These are phyloP conservation scores for Paracentrotus lividus DNA, from an alignment of 53 echinoderm and acorn worm genomes.

Conservation along the genomic window DNA sequence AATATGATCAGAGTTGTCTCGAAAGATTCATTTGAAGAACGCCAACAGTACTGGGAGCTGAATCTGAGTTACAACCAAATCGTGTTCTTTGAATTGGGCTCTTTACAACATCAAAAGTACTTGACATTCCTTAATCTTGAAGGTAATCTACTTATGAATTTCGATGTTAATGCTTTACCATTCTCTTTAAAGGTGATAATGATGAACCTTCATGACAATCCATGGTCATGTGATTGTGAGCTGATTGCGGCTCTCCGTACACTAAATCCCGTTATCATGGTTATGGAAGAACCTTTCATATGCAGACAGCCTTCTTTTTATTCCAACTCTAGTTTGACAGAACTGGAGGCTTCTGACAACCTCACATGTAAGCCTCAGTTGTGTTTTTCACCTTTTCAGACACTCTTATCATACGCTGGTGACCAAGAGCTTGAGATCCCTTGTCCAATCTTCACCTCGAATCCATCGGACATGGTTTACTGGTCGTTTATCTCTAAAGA, in stretches of 20 bases:
- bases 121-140: not conserved
- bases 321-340: not conserved
- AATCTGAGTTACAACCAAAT: not conserved
- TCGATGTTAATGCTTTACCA: not conserved
- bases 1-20: not conserved
- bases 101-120: not conserved
- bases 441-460: slow-evolving; percentile 1
- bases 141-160: not conserved
- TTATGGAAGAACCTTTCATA: not conserved
- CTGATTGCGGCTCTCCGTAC: not conserved
- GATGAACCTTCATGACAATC: not conserved
- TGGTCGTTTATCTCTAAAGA: not conserved
- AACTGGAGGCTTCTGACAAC: not conserved
- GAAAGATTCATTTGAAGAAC: not conserved
- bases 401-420: not conserved
- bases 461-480: not conserved
- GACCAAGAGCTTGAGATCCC: not conserved
- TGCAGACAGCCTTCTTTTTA: not conserved
- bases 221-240: not conserved
- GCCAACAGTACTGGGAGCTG: not conserved
- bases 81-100: not conserved
- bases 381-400: not conserved
- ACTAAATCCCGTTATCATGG: not conserved
- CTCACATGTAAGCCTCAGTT: not conserved
- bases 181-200: not conserved